phyloP scores from a whole-genome alignment of 2,888 invertebrate genomes.

The Gasteruption jaculator region DNA sequence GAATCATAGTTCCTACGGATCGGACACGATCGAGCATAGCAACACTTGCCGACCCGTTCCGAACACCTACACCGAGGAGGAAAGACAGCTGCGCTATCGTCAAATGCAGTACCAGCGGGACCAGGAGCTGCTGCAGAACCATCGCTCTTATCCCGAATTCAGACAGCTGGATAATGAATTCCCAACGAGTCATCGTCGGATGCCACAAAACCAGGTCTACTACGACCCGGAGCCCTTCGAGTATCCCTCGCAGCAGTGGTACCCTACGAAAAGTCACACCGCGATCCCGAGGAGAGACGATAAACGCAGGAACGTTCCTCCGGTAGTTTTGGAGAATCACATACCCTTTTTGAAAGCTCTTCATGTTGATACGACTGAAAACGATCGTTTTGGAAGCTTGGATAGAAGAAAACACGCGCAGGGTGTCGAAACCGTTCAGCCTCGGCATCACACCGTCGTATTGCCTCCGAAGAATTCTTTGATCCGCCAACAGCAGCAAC shows the following conservation, averaged over 20 bases:
- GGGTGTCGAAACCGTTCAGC: constrained; percentile 22
- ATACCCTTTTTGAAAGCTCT: too few species aligned
- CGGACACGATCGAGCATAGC: too few species aligned
- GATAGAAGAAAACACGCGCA: constrained; percentile 56
- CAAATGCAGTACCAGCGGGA: constrained; percentile 33
- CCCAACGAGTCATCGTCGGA: constrained; percentile 10
- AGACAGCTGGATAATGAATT: constrained; percentile 32
- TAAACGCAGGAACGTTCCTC: too few species aligned
- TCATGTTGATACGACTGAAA: too few species aligned
- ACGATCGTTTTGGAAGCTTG: constrained; percentile 58
- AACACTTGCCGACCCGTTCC: constrained; percentile 38
- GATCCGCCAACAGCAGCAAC: too few species aligned
- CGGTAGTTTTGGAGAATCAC: too few species aligned
- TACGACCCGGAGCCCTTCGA: constrained; percentile 3
- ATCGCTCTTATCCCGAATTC: constrained; percentile 30
- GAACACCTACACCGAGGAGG: constrained; percentile 43
- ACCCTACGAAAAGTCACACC: too few species aligned
- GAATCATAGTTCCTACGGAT: constrained; percentile 30
- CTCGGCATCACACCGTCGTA: constrained; percentile 31
- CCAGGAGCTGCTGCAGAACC: constrained; percentile 27
- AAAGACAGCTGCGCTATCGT: constrained; percentile 37
- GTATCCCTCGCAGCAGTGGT: too few species aligned
- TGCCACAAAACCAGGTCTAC: constrained; percentile 6
- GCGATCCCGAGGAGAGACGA: too few species aligned
- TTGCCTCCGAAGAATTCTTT: constrained; percentile 24